A percentile compares a stretch with the other conserved stretches of the same genome.
phyloP scores from a whole-genome alignment of 2,797 vertebrate genomes.

The Sebastolobus alascanus region DNA sequence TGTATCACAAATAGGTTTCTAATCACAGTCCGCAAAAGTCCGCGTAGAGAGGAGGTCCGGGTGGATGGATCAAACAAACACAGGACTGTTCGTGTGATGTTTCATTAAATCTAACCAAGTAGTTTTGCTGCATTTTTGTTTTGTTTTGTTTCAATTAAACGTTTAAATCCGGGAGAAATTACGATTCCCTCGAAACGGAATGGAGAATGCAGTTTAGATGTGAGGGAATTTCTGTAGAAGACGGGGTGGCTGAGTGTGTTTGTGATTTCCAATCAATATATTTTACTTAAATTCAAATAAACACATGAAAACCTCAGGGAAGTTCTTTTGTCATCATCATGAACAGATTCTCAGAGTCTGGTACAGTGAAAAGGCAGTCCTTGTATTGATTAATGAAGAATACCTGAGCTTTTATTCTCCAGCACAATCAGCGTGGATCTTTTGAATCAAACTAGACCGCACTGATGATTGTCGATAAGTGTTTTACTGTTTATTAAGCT shows the following conservation, averaged over 20 bases:
- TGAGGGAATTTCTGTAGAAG: too few species aligned
- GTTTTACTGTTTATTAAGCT: neutral
- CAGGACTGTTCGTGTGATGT: neutral
- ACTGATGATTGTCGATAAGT: neutral
- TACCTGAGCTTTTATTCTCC: neutral
- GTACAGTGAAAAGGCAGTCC: neutral
- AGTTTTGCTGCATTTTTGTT: too few species aligned
- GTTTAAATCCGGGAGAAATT: rapidly evolving
- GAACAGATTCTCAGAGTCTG: neutral
- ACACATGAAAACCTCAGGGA: neutral
- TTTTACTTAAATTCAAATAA: neutral
- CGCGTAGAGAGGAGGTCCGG: rapidly evolving
- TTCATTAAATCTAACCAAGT: too few species aligned
- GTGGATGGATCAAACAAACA: neutral
- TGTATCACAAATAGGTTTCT: neutral
- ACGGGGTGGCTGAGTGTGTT: rapidly evolving
- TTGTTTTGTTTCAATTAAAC: too few species aligned
- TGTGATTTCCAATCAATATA: neutral
- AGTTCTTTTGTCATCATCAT: neutral
- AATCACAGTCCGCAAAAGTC: neutral
- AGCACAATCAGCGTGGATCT: neutral
- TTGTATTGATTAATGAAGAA: neutral
- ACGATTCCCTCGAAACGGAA: rapidly evolving
- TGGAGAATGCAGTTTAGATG: neutral
- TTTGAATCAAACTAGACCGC: neutral